Percentiles rank a stretch among this genome's conserved stretches.
phyloP scores from a whole-genome alignment of 1,140 invertebrate species.

The Tribolium castaneum region DNA sequence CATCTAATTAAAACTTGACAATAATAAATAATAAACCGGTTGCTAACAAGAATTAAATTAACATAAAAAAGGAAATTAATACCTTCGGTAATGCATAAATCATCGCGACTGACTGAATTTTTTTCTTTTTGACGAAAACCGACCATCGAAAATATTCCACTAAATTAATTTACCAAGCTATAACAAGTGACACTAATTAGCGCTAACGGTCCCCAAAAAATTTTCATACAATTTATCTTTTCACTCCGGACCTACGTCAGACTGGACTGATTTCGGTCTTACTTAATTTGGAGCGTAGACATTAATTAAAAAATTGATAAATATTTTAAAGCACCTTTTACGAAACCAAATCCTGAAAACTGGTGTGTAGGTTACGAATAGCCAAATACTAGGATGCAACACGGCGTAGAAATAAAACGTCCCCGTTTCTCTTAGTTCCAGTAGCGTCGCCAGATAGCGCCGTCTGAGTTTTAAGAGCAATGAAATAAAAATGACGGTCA shows the following conservation, averaged over 20 bases:
- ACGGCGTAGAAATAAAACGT: neutral
- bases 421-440: no score
- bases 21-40: slow-evolving; percentile 36
- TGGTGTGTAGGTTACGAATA: no score
- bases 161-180: slow-evolving; percentile 6
- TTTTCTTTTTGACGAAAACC: slow-evolving; percentile 17
- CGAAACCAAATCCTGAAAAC: no score
- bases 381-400: neutral
- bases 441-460: no score
- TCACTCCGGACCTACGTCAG: slow-evolving; percentile 2
- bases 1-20: slow-evolving; percentile 20
- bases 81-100: slow-evolving; percentile 12
- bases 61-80: slow-evolving; percentile 26
- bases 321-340: no score
- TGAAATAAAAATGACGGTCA: no score
- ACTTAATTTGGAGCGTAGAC: neutral
- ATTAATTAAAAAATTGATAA: neutral
- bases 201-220: slow-evolving; percentile 9
- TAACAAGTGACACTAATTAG: slow-evolving; percentile 33
- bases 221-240: slow-evolving; percentile 26
- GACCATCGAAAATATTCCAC: slow-evolving; percentile 5
- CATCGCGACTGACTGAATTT: neutral
- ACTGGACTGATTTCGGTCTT: neutral
- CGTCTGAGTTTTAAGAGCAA: no score
- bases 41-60: slow-evolving; percentile 33